Percentiles rank a stretch among this genome's conserved stretches.
These are phyloP conservation scores for Chelidonichthys spinosus DNA, from an alignment of 2,797 vertebrate genomes.

Conservation along the genomic window DNA sequence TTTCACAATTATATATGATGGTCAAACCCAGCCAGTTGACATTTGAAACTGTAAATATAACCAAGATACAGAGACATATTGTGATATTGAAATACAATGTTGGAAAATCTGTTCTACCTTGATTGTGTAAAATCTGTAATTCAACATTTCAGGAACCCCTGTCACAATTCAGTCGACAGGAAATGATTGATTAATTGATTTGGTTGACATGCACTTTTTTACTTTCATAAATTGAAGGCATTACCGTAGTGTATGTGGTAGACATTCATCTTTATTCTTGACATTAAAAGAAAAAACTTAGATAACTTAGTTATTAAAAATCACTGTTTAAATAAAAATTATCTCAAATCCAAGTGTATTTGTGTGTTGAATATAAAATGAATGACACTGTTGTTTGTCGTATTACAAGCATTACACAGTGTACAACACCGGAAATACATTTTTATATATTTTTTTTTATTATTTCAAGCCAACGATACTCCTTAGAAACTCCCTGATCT, in stretches of 20 bases:
- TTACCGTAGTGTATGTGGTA: background rate
- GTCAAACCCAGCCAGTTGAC: conserved; percentile 27
- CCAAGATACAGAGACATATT: background rate
- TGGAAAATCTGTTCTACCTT: background rate
- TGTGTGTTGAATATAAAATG: background rate
- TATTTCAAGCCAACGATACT: too few species aligned
- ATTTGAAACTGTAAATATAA: conserved; percentile 16
- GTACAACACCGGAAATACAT: background rate
- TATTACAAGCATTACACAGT: background rate
- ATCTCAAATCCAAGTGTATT: background rate
- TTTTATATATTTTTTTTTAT: background rate
- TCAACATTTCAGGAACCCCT: background rate
- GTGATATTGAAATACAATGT: background rate
- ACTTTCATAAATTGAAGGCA: background rate
- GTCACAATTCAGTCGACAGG: background rate
- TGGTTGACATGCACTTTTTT: too few species aligned
- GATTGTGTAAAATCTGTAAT: background rate
- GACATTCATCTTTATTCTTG: background rate
- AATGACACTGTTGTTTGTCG: background rate
- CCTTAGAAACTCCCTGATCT: too few species aligned
- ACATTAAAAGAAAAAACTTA: background rate
- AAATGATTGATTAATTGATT: background rate
- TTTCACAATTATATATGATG: conserved; percentile 29
- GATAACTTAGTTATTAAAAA: background rate
- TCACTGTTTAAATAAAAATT: background rate